Percentiles rank a stretch among this genome's conserved stretches.
phyloP scores from a whole-genome alignment of 2,888 invertebrate species.

The Cylindroiulus punctatus region DNA sequence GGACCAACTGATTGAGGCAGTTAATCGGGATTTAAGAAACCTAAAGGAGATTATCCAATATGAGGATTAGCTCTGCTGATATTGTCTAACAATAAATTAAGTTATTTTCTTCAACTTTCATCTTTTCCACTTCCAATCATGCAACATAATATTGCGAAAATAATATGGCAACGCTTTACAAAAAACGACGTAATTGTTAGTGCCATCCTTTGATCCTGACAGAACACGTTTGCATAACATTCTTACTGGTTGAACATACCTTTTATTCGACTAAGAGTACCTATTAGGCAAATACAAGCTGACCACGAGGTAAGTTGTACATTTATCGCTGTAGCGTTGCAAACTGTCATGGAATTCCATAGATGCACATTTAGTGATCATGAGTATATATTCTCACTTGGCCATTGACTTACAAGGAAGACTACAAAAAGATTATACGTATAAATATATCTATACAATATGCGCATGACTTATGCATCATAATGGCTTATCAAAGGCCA shows the following conservation, averaged over 20 bases:
- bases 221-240: not conserved
- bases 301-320: not conserved
- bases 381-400: not conserved
- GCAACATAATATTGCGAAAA: no score
- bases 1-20: not conserved
- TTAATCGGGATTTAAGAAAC: conserved; percentile 30
- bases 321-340: not conserved
- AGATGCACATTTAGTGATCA: not conserved
- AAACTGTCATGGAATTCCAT: not conserved
- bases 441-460: not conserved
- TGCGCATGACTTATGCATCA: not conserved
- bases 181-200: no score
- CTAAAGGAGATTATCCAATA: not conserved
- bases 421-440: not conserved
- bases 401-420: conserved; percentile 23
- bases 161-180: no score
- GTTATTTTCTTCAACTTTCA: not conserved
- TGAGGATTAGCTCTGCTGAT: not conserved
- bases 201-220: not conserved
- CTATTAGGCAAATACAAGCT: not conserved
- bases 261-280: not conserved
- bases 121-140: no score
- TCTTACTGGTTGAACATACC: conserved; percentile 1
- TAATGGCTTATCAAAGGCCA: not conserved
- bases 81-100: not conserved